Conservation (phyloP, 2,888 invertebrate genomes). For the Phaedon cochleariae region DNA sequence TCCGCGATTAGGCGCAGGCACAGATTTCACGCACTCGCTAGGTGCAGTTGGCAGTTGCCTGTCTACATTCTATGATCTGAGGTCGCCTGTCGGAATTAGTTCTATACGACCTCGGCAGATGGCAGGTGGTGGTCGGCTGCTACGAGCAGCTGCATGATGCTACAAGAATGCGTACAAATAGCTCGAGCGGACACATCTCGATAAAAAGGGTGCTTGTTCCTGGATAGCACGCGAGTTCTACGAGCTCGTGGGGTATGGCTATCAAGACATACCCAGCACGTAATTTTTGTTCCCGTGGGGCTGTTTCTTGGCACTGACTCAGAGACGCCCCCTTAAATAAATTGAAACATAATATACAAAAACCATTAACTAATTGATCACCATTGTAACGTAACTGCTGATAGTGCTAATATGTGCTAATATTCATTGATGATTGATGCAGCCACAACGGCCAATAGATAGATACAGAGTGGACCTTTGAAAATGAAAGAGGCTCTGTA, state of each 20-base stretch:
- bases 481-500: too few species aligned
- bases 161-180: neutral
- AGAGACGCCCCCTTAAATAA: conserved; percentile 69
- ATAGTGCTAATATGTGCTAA: too few species aligned
- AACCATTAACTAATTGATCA: too few species aligned
- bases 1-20: too few species aligned
- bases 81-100: neutral
- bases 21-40: too few species aligned
- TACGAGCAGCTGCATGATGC: neutral
- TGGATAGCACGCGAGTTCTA: conserved; percentile 71
- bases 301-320: conserved; percentile 75
- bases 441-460: too few species aligned
- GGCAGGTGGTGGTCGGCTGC: neutral
- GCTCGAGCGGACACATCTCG: neutral
- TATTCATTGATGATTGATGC: too few species aligned
- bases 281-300: conserved; percentile 77
- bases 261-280: conserved; percentile 88
- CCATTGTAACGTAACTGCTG: too few species aligned
- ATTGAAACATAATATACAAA: conserved; percentile 40
- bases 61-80: neutral
- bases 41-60: too few species aligned
- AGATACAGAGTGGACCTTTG: too few species aligned
- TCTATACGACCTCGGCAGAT: neutral
- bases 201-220: conserved; percentile 78
- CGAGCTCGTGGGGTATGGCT: conserved; percentile 77